Evolutionary conservation across 2,888 invertebrate genomes (phyloP), one percentile per base, ranked within the genome.

Genomic region (Conops quadrifasciatus): DNA sequence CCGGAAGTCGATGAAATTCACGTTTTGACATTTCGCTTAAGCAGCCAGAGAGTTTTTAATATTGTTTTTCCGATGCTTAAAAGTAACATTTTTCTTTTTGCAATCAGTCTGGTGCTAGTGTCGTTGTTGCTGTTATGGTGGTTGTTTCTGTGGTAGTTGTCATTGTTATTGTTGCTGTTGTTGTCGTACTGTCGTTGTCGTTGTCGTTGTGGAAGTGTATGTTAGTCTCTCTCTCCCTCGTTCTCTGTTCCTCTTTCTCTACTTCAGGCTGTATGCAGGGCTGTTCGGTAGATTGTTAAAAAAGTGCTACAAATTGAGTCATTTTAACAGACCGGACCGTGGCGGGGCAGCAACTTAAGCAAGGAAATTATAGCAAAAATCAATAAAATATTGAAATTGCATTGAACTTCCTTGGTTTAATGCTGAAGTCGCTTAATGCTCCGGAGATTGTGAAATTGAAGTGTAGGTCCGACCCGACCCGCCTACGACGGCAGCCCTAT

Each of bases 181-280:
- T 74, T 80, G 76, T 79, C 71, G 79, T 80, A 77, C 79, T 79
- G 80, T 58, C 24, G 11, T 58, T 56, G 24, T 24, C 24, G n/a
- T 56, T 56, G 2, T n/a, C n/a, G n/a, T 19, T 56, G 36, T 36
- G 36, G 36, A 9, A 36, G 36, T 36, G 3, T 24, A 19, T 56
- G 2, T 56, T 13, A 4, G 56, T 49, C 2, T 49, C 19, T 16
- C 11, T 49, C 11, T 49, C 24, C n/a, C 13, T 4, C 11, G 13
- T 28, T 58, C 49, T 49, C 19, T 11, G 2, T 49, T 16, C 49
- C 11, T 19, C 2, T 49, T 3, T 49, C 49, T 15, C 49, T 49
- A 7, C 49, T 49, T 16, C 3, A 49, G 49, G 7, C 3, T 3
- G 2, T n/a, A 4, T 19, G 49, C 11, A 9, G 28, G 15, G 15